Conservation (phyloP, 2,113 vertebrate species). For the Emydura subglobosa region DNA sequence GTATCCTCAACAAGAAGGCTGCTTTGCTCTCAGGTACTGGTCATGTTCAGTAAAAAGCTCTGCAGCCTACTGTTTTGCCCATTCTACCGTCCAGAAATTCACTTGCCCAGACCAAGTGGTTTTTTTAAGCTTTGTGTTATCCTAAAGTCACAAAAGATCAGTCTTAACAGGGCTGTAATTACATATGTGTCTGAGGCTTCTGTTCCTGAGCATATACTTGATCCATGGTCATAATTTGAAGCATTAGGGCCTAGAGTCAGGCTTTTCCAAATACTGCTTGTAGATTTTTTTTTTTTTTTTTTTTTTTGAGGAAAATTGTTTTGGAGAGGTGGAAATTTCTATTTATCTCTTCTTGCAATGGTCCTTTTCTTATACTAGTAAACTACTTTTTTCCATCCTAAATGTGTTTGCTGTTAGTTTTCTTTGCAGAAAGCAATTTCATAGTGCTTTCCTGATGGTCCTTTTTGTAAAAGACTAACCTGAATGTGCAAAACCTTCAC, state of each 20-base stretch:
- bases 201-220: background rate
- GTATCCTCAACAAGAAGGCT: too few relatives aligned
- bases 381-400: accelerated
- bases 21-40: too few relatives aligned
- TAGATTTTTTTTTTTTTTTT: background rate
- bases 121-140: background rate
- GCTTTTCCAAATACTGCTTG: background rate
- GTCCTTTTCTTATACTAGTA: background rate
- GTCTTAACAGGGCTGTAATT: background rate
- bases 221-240: accelerated
- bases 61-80: background rate
- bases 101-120: background rate
- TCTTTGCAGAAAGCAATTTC: background rate
- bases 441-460: background rate
- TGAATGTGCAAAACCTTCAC: background rate
- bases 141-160: background rate
- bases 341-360: accelerated
- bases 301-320: background rate
- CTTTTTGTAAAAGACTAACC: background rate
- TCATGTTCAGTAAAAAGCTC: background rate
- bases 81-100: too few relatives aligned
- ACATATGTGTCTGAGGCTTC: background rate
- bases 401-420: background rate
- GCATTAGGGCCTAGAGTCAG: accelerated
- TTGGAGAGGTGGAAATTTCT: accelerated